Evolutionary conservation across 2,113 vertebrate genomes (phyloP).

Genomic region (Takifugu flavidus): DNA sequence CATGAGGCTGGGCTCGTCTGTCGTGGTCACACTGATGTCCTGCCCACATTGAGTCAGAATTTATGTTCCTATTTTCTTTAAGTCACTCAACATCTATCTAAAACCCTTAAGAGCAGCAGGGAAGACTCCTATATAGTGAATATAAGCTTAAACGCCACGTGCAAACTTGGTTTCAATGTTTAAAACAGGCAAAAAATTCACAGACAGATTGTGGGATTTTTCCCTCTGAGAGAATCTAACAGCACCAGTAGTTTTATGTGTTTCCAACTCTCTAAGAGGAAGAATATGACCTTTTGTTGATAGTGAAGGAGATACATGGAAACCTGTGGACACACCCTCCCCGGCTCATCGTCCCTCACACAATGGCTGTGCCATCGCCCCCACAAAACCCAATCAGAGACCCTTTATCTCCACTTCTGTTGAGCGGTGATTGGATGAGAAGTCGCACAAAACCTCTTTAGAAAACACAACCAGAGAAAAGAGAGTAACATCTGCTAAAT

Average conservation of each 20-base stretch:
- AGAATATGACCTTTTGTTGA: constrained; percentile 65
- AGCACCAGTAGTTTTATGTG: background rate
- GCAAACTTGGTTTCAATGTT: constrained; percentile 29
- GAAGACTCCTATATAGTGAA: constrained; percentile 26
- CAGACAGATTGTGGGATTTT: background rate
- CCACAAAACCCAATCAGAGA: constrained; percentile 46
- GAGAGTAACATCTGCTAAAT: constrained; percentile 4
- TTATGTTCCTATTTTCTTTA: constrained; percentile 20
- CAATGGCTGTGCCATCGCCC: constrained; percentile 46
- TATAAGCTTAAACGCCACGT: constrained; percentile 45
- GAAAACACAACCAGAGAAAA: constrained; percentile 1
- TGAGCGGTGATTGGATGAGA: constrained; percentile 14
- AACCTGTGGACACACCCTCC: constrained; percentile 73
- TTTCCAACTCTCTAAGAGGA: background rate
- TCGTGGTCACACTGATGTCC: constrained; percentile 38
- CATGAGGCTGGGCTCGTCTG: constrained; percentile 50
- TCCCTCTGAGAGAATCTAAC: too few species aligned
- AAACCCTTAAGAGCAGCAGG: constrained; percentile 38
- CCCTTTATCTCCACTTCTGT: constrained; percentile 9
- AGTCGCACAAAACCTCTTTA: constrained; percentile 2
- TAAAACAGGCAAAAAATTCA: constrained; percentile 11
- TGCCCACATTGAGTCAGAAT: constrained; percentile 25
- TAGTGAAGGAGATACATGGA: constrained; percentile 34
- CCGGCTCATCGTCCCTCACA: constrained; percentile 42
- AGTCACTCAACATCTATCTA: constrained; percentile 31